Base-by-base conservation (phyloP, 2,888 invertebrate genomes). In the Leucoma salicis region DNA sequence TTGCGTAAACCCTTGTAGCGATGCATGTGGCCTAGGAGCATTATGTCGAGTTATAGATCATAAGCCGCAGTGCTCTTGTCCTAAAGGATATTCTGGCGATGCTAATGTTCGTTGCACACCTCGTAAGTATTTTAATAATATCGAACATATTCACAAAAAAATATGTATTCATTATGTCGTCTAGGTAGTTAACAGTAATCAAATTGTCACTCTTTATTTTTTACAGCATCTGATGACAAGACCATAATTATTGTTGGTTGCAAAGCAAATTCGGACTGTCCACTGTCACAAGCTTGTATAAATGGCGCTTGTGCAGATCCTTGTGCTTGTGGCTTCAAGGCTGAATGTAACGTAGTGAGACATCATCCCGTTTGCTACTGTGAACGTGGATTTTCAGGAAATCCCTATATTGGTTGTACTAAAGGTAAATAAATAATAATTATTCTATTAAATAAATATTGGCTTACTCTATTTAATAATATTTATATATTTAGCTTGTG, bases 321-420 rank as follows among this genome's bases (percentile, higher is more conserved):
- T 1, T 97, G 97, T 71, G 94, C 94, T 64, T 96, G 96, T 65
- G 97, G 97, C 34, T 89, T 92, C 1, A 93, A 96, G 68, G 94
- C 97, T 3, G 94, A 95, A 58, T 97, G 97, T 73, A 91, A 91
- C 45, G 95, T 97, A 8, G 88, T 92, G 38, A 93, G 95, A 76
- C 97, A 97, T 73, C 95, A 96, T 79, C 96, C 97, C 11, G 93
- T 95, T 11, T 97, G 97, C 74, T 93, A 91, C 63, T 97, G 97
- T 74, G 91, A 92, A 66, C 91, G 93, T 25, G 96, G 96, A 35
- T 96, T 92, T 77, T 95, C 95, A 28, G 97, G 97, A 68, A 96
- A 96, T 78, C 95, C 96, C 13, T 95, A 95, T 80, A 90, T 91
- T 40, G 95, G 95, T 35, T 97, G 97, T 69, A 88, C 91, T 15